Evolutionary conservation across 1,140 invertebrate genomes (phyloP).

Genomic region (Pentalonia nigronervosa): DNA sequence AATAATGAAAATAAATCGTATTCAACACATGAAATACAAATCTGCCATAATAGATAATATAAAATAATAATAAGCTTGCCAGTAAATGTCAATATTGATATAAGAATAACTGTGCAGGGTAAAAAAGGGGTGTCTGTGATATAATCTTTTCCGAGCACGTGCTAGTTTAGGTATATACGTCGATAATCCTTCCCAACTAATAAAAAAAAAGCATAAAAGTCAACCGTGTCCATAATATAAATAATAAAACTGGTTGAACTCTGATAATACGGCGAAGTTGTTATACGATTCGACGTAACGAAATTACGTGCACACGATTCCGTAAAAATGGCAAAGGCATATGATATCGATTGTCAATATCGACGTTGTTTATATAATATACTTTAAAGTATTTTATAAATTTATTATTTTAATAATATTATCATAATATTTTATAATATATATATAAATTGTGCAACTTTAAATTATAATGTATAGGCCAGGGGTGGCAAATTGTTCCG

Average conservation of each 20-base stretch:
- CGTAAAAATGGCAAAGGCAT: neutral
- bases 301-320: neutral
- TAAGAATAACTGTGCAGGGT: neutral
- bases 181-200: neutral
- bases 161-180: neutral
- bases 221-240: neutral
- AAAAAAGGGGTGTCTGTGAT: neutral
- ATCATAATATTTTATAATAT: neutral
- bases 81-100: neutral
- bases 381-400: neutral
- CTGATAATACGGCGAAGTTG: neutral
- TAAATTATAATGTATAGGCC: too few relatives aligned
- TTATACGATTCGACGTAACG: neutral
- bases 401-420: neutral
- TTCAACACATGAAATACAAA: neutral
- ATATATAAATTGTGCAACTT: too few relatives aligned
- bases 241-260: neutral
- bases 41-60: neutral
- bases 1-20: neutral
- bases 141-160: constrained; percentile 8
- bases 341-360: neutral
- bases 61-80: neutral
- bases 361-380: neutral
- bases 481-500: too few relatives aligned
- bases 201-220: constrained; percentile 9